Percentiles rank a stretch among this genome's conserved stretches.
Evolutionary conservation across 2,888 invertebrate genomes (phyloP).

Genomic region (Drosophila leonis): DNA sequence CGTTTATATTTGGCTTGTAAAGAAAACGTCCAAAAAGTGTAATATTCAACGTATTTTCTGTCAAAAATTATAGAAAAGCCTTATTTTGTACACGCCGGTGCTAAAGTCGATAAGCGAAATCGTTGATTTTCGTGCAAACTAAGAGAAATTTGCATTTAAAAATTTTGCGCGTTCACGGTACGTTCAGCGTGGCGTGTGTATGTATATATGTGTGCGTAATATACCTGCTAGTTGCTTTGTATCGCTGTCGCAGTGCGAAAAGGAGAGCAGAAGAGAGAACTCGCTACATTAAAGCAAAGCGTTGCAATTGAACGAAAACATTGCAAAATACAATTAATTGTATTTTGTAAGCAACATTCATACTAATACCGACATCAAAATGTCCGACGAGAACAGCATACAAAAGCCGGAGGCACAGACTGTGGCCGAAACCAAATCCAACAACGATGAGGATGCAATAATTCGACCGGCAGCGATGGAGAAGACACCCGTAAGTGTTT

Average conservation of each 20-base stretch:
- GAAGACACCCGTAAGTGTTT: conserved; percentile 81
- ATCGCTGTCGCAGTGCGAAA: conserved; percentile 52
- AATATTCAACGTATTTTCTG: conserved; percentile 33
- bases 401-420: conserved; percentile 63
- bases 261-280: conserved; percentile 44
- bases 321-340: conserved; percentile 57
- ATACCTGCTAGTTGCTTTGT: conserved; percentile 63
- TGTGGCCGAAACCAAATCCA: conserved; percentile 45
- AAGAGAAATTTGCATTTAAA: conserved; percentile 48
- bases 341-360: conserved; percentile 48
- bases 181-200: conserved; percentile 76
- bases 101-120: conserved; percentile 13
- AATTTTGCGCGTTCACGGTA: conserved; percentile 76
- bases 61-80: conserved; percentile 33
- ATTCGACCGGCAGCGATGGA: conserved; percentile 58
- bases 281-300: conserved; percentile 55
- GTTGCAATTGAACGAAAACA: conserved; percentile 47
- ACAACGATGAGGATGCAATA: conserved; percentile 43
- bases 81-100: conserved; percentile 25
- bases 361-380: conserved; percentile 42
- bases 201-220: conserved; percentile 66
- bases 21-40: conserved; percentile 51
- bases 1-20: conserved; percentile 51
- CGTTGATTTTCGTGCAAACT: conserved; percentile 28
- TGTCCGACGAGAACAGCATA: conserved; percentile 77